phyloP scores from a whole-genome alignment of 2,888 invertebrate species.

The Chrysolina haemoptera region DNA sequence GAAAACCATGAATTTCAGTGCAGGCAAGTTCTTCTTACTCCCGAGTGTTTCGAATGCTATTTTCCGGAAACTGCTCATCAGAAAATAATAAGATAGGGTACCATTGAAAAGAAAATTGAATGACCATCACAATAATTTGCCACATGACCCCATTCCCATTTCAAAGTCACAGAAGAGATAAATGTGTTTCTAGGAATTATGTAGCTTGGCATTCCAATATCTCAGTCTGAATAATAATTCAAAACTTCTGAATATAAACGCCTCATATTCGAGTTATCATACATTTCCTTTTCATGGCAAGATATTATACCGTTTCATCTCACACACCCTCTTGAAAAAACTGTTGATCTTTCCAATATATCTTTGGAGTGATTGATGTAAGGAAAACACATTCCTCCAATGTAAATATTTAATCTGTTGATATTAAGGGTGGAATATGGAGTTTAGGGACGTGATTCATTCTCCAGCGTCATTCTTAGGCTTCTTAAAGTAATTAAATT shows the following conservation, averaged over 20 bases:
- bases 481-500: slow-evolving; percentile 22
- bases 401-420: slow-evolving; percentile 48
- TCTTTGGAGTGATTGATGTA: slow-evolving; percentile 45
- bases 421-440: slow-evolving; percentile 42
- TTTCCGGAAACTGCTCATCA: too few relatives aligned
- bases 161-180: too few relatives aligned
- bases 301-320: slow-evolving; percentile 1
- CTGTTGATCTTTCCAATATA: slow-evolving; percentile 44
- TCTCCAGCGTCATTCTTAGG: slow-evolving; percentile 33
- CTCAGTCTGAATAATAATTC: not conserved
- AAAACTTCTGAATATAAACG: not conserved
- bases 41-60: too few relatives aligned
- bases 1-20: too few relatives aligned
- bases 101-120: too few relatives aligned
- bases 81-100: too few relatives aligned
- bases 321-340: slow-evolving; percentile 9
- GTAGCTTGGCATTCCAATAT: not conserved
- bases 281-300: slow-evolving; percentile 6
- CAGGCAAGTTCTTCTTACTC: too few relatives aligned
- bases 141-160: too few relatives aligned
- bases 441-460: slow-evolving; percentile 41
- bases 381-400: slow-evolving; percentile 43
- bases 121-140: too few relatives aligned
- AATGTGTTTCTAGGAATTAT: too few relatives aligned
- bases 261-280: not conserved